A percentile compares a stretch with the other conserved stretches of the same genome.
Conservation (phyloP, 2,797 vertebrate genomes). For the Kryptolebias ocellatus region DNA sequence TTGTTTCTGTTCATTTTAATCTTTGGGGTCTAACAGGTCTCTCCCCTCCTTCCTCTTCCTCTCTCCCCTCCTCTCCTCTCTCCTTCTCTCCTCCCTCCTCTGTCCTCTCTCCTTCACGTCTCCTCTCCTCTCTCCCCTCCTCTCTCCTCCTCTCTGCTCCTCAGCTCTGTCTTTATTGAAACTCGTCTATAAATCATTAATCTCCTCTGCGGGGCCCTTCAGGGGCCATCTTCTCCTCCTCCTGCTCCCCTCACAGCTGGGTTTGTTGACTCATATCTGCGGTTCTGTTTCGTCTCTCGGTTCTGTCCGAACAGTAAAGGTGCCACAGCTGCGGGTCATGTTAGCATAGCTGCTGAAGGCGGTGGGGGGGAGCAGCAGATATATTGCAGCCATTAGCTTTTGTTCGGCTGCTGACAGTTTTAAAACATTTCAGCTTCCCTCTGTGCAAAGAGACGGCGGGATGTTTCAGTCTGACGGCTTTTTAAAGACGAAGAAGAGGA, state of each 20-base stretch:
- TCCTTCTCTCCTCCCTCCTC: not conserved
- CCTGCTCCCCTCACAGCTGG: conserved; percentile 86
- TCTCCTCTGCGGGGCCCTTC: conserved; percentile 82
- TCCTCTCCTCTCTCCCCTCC: conserved; percentile 29
- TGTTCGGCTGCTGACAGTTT: conserved; percentile 90
- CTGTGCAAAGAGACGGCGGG: conserved; percentile 72
- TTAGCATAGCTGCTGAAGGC: conserved; percentile 86
- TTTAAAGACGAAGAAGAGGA: conserved; percentile 85
- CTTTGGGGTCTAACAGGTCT: no score
- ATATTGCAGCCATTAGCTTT: conserved; percentile 91
- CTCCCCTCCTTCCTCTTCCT: conserved; percentile 55
- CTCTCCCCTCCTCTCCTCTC: conserved; percentile 56
- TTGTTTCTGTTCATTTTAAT: conserved; percentile 37
- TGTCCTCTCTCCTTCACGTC: no score
- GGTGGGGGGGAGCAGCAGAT: conserved; percentile 74
- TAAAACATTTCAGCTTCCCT: conserved; percentile 89
- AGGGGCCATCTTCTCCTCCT: conserved; percentile 85
- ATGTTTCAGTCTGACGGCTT: conserved; percentile 90
- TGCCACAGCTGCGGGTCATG: conserved; percentile 97
- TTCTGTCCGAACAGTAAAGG: conserved; percentile 89
- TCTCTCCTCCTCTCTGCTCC: conserved; percentile 55
- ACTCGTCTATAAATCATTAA: conserved; percentile 87
- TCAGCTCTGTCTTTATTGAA: conserved; percentile 88
- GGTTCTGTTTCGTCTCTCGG: conserved; percentile 75
- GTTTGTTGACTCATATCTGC: conserved; percentile 96